Evolutionary conservation across 2,113 vertebrate genomes (phyloP).

Genomic region (Ophiodon elongatus): DNA sequence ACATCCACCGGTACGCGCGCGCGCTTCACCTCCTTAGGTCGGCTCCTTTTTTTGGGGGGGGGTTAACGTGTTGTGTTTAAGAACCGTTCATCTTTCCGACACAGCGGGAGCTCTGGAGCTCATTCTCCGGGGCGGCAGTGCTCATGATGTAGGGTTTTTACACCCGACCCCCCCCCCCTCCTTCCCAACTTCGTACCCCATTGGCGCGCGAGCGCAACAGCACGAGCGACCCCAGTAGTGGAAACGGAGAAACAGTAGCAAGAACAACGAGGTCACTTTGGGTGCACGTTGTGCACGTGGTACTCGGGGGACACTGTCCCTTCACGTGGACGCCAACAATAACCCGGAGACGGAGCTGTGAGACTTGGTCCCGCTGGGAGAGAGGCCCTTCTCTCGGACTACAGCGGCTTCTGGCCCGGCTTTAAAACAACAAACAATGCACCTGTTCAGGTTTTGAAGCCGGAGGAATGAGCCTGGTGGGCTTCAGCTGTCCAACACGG

Average conservation of each 20-base stretch:
- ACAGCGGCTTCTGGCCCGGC: conserved; percentile 16
- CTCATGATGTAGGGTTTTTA: too few relatives aligned
- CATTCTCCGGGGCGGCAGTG: too few relatives aligned
- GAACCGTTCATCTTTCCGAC: too few relatives aligned
- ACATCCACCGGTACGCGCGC: conserved; percentile 23
- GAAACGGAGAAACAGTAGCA: too few relatives aligned
- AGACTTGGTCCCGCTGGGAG: neutral
- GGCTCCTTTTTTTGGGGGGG: too few relatives aligned
- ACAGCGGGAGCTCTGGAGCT: too few relatives aligned
- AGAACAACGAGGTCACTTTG: conserved; percentile 24
- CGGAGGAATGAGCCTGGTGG: conserved; percentile 37
- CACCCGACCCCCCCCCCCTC: too few relatives aligned
- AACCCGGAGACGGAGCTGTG: neutral
- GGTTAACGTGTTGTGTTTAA: too few relatives aligned
- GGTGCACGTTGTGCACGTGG: too few relatives aligned
- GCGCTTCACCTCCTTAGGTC: conserved; percentile 20
- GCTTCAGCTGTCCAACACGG: conserved; percentile 13
- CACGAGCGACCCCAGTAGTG: neutral
- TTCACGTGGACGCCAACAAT: conserved; percentile 26
- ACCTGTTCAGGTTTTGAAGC: conserved; percentile 57
- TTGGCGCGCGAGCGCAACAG: neutral
- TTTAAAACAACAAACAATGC: conserved; percentile 32
- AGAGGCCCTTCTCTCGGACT: conserved; percentile 2
- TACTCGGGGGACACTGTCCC: neutral
- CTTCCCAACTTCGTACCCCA: neutral